Evolutionary conservation across 1,140 invertebrate species (phyloP).

Genomic region (Orius insidiosus): DNA sequence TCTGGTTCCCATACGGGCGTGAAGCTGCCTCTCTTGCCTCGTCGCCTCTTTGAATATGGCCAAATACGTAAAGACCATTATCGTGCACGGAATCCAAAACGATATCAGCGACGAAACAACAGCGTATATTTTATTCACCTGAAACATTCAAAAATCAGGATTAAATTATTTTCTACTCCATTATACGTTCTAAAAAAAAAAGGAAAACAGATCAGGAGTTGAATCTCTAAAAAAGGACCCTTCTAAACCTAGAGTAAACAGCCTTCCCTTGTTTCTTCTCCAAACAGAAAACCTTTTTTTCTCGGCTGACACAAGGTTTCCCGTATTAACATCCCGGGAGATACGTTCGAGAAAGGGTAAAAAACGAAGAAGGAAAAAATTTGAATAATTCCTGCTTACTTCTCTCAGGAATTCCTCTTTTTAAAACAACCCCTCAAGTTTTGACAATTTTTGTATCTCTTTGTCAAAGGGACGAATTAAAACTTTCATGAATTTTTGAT

Average conservation of each 20-base stretch:
- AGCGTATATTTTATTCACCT: conserved; percentile 61
- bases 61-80: conserved; percentile 85
- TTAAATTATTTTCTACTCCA: not conserved
- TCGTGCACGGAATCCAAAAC: conserved; percentile 90
- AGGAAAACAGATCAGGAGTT: too few relatives aligned
- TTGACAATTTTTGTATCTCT: not conserved
- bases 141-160: conserved; percentile 34
- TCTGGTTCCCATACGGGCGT: conserved; percentile 56
- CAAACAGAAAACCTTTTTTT: too few relatives aligned
- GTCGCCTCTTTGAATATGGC: conserved; percentile 83
- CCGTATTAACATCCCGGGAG: too few relatives aligned
- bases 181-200: not conserved
- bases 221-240: too few relatives aligned
- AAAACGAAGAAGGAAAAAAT: not conserved
- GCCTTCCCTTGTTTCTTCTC: too few relatives aligned
- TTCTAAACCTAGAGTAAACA: too few relatives aligned
- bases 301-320: too few relatives aligned
- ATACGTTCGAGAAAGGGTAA: not conserved
- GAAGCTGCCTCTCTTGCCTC: conserved; percentile 75
- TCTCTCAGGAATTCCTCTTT: not conserved
- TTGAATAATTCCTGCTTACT: conserved; percentile 3
- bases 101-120: conserved; percentile 84
- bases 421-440: not conserved
- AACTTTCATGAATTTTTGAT: too few relatives aligned
- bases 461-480: not conserved